Conservation (phyloP, 2,888 invertebrate species). For the Apamea epomidion region DNA sequence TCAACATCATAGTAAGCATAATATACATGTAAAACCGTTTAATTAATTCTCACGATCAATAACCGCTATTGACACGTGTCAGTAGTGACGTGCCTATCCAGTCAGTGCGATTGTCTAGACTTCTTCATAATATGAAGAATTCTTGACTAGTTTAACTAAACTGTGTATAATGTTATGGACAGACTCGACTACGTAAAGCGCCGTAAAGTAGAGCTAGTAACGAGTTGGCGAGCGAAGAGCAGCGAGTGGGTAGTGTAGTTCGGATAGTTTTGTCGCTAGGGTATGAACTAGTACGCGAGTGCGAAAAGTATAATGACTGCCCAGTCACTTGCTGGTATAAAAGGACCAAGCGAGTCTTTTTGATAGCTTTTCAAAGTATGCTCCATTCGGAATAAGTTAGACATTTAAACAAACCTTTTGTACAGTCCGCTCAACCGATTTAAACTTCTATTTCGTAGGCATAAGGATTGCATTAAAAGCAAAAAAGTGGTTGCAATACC, state of each 20-base stretch:
- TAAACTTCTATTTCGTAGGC: no score
- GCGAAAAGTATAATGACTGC: neutral
- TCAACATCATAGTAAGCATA: constrained; percentile 17
- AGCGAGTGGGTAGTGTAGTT: neutral
- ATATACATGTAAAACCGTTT: constrained; percentile 23
- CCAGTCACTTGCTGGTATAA: neutral
- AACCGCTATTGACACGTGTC: constrained; percentile 12
- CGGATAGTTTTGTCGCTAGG: neutral
- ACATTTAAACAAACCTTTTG: no score
- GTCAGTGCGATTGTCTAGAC: neutral
- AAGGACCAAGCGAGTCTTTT: neutral
- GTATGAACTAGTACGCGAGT: neutral
- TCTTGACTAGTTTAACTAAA: neutral
- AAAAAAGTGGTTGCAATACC: no score
- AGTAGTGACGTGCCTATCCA: neutral
- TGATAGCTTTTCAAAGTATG: neutral
- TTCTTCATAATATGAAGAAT: constrained; percentile 2
- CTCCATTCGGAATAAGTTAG: no score
- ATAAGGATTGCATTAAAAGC: no score
- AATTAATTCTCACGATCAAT: constrained; percentile 30
- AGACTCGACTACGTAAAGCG: neutral
- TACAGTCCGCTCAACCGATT: no score
- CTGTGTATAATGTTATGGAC: neutral
- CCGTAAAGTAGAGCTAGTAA: neutral
- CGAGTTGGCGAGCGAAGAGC: neutral